Base-by-base conservation (phyloP, 2,113 vertebrate species). In the Euleptes europaea region DNA sequence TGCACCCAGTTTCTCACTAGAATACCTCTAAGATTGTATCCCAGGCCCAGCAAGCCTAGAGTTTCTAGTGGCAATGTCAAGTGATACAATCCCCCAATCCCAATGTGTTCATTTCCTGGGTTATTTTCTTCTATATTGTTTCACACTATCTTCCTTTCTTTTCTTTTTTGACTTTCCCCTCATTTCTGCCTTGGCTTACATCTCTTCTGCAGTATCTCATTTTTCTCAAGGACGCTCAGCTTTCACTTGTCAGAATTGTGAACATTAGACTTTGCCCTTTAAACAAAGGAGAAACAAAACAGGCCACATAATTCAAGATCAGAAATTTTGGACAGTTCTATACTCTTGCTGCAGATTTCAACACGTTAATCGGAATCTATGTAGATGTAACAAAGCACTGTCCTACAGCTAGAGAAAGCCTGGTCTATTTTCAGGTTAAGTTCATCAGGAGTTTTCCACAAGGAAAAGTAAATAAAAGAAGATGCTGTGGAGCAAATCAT, bases 381-480 rank as follows among this genome's bases (percentile, higher is more conserved):
- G n/a, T 6, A 86, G 80, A 88, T 28, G 28, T 28, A 80, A 1
- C 42, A 83, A n/a, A 49, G 3, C 77, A 76, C 70, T 13, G 0
- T 60, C 76, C 54, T 86, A 66, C 49, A 74, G 35, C 9, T 67
- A 79, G 23, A 15, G 54, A 83, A 2, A 67, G 3, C 31, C 83
- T 57, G 28, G 3, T 23, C n/a, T 82, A 63, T 49, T 71, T 47
- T 80, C 28, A 69, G 2, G 54, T 47, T 28, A 89, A 85, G 73
- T 1, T 1, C 2, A 19, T 33, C 60, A 47, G 3, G 40, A 47
- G 54, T 73, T 57, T 72, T 86, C 66, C 88, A 26, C 13, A 88
- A 90, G 74, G 4, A 80, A 89, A 90, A 91, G 90, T 83, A 90
- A 92, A 92, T 91, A 80, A 40, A 91, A 88, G 88, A 91, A 91